Conservation (phyloP, 1,140 invertebrate species). For the Zaprionus tsacasi region DNA sequence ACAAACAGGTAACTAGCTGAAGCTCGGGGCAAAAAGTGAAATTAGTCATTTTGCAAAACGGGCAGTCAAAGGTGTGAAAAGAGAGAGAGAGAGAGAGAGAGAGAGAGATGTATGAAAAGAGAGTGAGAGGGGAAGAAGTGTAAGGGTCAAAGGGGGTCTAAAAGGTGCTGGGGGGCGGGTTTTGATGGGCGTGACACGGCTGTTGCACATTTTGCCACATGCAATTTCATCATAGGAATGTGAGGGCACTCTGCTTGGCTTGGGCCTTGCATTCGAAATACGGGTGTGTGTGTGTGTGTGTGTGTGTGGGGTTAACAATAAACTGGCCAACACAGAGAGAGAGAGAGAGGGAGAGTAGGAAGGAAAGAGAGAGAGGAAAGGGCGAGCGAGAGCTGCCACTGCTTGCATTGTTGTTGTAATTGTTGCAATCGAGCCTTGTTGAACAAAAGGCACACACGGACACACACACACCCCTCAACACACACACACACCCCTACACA, state of each 20-base stretch:
- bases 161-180: not conserved
- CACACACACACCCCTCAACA: slow-evolving; percentile 22
- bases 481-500: slow-evolving; percentile 11
- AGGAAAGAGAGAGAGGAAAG: slow-evolving; percentile 18
- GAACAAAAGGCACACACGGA: slow-evolving; percentile 54
- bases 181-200: slow-evolving; percentile 41
- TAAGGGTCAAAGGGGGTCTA: not conserved
- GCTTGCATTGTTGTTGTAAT: slow-evolving; percentile 76
- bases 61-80: slow-evolving; percentile 4
- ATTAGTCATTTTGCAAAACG: slow-evolving; percentile 73
- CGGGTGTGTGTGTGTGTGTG: slow-evolving; percentile 25
- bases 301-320: slow-evolving; percentile 35
- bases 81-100: not conserved
- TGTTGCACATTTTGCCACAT: slow-evolving; percentile 76
- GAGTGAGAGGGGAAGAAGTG: too few relatives aligned
- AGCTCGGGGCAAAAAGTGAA: slow-evolving; percentile 54
- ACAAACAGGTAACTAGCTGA: slow-evolving; percentile 29
- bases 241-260: slow-evolving; percentile 35
- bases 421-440: slow-evolving; percentile 75
- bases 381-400: slow-evolving; percentile 39
- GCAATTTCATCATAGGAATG: slow-evolving; percentile 58
- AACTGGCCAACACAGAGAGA: slow-evolving; percentile 29
- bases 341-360: too few relatives aligned
- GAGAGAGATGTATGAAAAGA: not conserved
- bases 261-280: slow-evolving; percentile 60